Percentiles rank a stretch among this genome's conserved stretches.
Evolutionary conservation across 2,797 vertebrate species (phyloP).

Genomic region (Epinephelus malabaricus): DNA sequence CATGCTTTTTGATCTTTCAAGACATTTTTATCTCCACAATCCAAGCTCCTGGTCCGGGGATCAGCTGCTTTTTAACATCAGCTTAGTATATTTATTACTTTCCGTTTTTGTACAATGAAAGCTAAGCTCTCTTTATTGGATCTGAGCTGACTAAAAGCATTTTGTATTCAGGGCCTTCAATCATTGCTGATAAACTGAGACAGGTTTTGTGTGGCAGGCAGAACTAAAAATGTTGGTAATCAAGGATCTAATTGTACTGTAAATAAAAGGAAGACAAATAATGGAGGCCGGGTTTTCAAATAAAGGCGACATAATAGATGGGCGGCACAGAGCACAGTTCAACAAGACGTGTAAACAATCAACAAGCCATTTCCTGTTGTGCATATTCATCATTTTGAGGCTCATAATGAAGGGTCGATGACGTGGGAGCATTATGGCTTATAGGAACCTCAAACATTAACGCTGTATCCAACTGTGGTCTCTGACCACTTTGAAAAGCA

Average conservation of each 20-base stretch:
- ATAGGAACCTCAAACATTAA: slow-evolving; percentile 43
- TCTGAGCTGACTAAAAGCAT: slow-evolving; percentile 20
- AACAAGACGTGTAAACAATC: slow-evolving; percentile 46
- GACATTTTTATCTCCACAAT: slow-evolving; percentile 63
- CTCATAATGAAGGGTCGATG: slow-evolving; percentile 12
- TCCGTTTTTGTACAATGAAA: slow-evolving; percentile 30
- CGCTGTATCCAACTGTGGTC: background rate
- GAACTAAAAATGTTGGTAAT: slow-evolving; percentile 32
- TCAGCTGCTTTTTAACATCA: slow-evolving; percentile 49
- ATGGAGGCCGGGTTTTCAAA: slow-evolving; percentile 40
- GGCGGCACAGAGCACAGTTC: slow-evolving; percentile 3
- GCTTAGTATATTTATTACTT: slow-evolving; percentile 41
- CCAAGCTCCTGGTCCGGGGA: slow-evolving; percentile 47
- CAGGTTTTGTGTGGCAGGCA: slow-evolving; percentile 22
- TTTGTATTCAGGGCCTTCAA: slow-evolving; percentile 36
- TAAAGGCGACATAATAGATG: slow-evolving; percentile 27
- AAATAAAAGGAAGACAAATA: slow-evolving; percentile 42
- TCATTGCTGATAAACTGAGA: slow-evolving; percentile 30
- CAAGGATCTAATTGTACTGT: slow-evolving; percentile 45
- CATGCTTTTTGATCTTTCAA: slow-evolving; percentile 65
- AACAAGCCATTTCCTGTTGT: slow-evolving; percentile 40
- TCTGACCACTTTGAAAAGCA: slow-evolving; percentile 28
- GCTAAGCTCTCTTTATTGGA: slow-evolving; percentile 31
- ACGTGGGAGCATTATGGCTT: slow-evolving; percentile 26
- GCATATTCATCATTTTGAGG: slow-evolving; percentile 39